Conservation (phyloP, 2,888 invertebrate genomes). For the Aelia acuminata region DNA sequence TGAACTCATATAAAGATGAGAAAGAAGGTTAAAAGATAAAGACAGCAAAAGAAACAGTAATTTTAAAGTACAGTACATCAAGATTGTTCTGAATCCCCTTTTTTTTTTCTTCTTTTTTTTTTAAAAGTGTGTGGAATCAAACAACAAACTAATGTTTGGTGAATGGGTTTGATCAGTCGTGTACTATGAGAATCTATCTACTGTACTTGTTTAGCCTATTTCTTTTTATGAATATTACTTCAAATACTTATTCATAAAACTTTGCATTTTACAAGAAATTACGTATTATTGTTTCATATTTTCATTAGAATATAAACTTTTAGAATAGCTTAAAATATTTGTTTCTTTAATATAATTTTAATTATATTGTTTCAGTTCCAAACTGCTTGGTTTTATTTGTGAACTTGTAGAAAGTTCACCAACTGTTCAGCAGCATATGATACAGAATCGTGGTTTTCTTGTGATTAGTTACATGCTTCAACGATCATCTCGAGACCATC, state of each 20-base stretch:
- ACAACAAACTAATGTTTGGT: too few relatives aligned
- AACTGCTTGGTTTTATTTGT: slow-evolving; percentile 96
- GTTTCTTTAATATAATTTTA: slow-evolving; percentile 18
- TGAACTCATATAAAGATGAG: too few relatives aligned
- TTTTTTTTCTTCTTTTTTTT: too few relatives aligned
- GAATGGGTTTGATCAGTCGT: too few relatives aligned
- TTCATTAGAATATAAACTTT: neutral
- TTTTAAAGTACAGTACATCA: too few relatives aligned
- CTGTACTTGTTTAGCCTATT: neutral
- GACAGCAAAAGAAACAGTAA: too few relatives aligned
- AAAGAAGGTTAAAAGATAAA: too few relatives aligned
- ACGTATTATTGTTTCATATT: neutral
- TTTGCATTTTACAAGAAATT: neutral
- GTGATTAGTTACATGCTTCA: slow-evolving; percentile 98
- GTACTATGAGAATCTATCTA: too few relatives aligned
- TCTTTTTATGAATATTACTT: neutral
- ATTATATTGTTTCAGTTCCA: slow-evolving; percentile 78
- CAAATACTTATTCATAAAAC: neutral
- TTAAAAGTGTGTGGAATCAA: too few relatives aligned
- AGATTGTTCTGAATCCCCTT: too few relatives aligned
- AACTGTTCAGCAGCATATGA: slow-evolving; percentile 99
- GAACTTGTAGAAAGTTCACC: slow-evolving; percentile 96
- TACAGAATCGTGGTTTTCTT: slow-evolving; percentile 97
- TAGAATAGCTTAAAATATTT: neutral
- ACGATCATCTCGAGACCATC: slow-evolving; percentile 91